These are phyloP conservation scores for Phyllostomus hastatus DNA, from an alignment of 2,113 vertebrate species.

Conservation along the genomic window DNA sequence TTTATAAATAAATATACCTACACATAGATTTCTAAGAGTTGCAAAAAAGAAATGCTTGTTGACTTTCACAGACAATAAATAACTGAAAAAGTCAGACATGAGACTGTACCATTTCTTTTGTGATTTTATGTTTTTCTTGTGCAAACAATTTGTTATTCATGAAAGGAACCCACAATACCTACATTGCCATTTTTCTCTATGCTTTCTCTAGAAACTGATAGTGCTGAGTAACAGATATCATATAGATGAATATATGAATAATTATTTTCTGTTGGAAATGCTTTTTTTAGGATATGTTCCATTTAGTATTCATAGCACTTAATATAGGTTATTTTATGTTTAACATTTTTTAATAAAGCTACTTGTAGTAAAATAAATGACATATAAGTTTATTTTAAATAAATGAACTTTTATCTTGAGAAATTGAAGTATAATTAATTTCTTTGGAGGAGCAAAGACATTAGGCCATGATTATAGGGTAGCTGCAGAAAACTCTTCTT, in stretches of 20 bases:
- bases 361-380: not conserved
- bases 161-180: not conserved
- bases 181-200: not conserved
- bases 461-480: slow-evolving; percentile 24
- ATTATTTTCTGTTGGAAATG: not conserved
- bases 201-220: not conserved
- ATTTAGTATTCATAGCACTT: not conserved
- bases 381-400: not conserved
- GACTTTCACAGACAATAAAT: slow-evolving; percentile 30
- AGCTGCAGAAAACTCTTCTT: slow-evolving; percentile 43
- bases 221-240: not conserved
- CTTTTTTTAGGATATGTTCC: not conserved
- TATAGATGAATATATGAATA: not conserved
- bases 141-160: slow-evolving; percentile 27
- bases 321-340: not conserved
- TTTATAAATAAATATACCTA: slow-evolving; percentile 19
- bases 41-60: not conserved
- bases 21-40: slow-evolving; percentile 12
- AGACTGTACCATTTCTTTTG: not conserved
- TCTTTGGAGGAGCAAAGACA: not conserved
- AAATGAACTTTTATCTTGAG: not conserved
- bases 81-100: slow-evolving; percentile 26
- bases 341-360: not conserved
- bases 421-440: slow-evolving; percentile 4
- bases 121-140: slow-evolving; percentile 15